Evolutionary conservation across 2,888 invertebrate genomes (phyloP).

Genomic region (Cephalotes varians): DNA sequence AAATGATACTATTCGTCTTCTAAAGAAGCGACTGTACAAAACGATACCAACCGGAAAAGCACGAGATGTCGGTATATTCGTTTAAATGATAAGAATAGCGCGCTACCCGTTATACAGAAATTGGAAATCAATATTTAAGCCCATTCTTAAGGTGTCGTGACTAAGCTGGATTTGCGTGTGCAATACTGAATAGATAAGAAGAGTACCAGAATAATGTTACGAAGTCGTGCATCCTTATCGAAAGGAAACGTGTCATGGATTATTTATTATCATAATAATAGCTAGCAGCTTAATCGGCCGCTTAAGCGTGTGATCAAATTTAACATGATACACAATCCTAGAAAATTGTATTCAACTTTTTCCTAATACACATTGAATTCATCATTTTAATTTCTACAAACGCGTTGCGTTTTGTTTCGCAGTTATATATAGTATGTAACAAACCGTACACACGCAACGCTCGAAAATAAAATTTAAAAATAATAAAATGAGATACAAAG

Average conservation of each 20-base stretch:
- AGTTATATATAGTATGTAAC: background rate
- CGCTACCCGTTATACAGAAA: constrained; percentile 67
- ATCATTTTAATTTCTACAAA: constrained; percentile 28
- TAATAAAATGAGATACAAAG: constrained; percentile 9
- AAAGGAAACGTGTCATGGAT: constrained; percentile 12
- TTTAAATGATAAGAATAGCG: constrained; percentile 72
- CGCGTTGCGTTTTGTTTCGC: background rate
- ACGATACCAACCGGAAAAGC: constrained; percentile 46
- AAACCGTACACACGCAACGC: background rate
- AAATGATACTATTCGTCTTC: constrained; percentile 28
- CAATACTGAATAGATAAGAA: constrained; percentile 69
- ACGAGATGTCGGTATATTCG: constrained; percentile 65
- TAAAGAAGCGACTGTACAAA: constrained; percentile 2
- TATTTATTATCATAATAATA: constrained; percentile 14
- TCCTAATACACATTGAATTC: background rate
- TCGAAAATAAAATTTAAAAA: constrained; percentile 12
- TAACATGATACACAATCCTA: background rate
- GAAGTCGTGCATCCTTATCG: constrained; percentile 30
- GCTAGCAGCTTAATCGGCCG: background rate
- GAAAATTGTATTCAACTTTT: background rate
- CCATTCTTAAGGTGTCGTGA: constrained; percentile 76
- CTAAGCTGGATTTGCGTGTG: constrained; percentile 75
- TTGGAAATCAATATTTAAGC: constrained; percentile 76
- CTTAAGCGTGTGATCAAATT: background rate
- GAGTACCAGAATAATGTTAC: constrained; percentile 68